Evolutionary conservation across 2,113 vertebrate species (phyloP), one percentile per base, ranked within the genome.

Genomic region (Hyaena hyaena): DNA sequence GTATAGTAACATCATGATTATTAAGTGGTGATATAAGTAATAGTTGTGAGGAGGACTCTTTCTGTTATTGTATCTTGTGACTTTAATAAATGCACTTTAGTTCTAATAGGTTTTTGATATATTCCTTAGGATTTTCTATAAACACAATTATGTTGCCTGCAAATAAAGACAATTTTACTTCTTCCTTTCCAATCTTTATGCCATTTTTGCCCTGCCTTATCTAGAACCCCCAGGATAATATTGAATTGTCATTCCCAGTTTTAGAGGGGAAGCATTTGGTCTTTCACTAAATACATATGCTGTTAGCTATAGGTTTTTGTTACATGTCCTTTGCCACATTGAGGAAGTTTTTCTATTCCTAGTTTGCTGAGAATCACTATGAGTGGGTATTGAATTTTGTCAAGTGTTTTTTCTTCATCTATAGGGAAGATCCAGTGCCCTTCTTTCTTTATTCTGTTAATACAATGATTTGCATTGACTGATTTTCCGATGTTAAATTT

Each of bases 51-150:
- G 33, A 83, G 43, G 3, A 10, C 61, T 65, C 28, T 90, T 45
- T 69, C 10, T 92, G 55, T 71, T 71, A 6, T 9, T 86, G 4
- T 90, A 43, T 83, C 35, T 71, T 95, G 21, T 90, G 76, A 84
- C 45, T 92, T 95, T 63, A 28, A 92, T 92, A 61, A 81, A 89
- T 88, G 85, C 66, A 71, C 50, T 71, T 93, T 92, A 76, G 45
- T 96, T 84, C 43, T 91, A 88, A 53, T 85, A 85, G 61, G 9
- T 55, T 71, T 93, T 90, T 45, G 33, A 26, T 90, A 80, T n/a
- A 80, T 96, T 95, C 71, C 74, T 79, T 92, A 39, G 31, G 10
- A 35, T 89, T 95, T 92, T 93, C 61, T 86, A 24, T 45, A 92
- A 93, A 89, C 11, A 43, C 28, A 35, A 65, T 93, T 14, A 58